Base-by-base conservation (phyloP, 2,113 vertebrate genomes). In the Epinephelus cyanopodus region DNA sequence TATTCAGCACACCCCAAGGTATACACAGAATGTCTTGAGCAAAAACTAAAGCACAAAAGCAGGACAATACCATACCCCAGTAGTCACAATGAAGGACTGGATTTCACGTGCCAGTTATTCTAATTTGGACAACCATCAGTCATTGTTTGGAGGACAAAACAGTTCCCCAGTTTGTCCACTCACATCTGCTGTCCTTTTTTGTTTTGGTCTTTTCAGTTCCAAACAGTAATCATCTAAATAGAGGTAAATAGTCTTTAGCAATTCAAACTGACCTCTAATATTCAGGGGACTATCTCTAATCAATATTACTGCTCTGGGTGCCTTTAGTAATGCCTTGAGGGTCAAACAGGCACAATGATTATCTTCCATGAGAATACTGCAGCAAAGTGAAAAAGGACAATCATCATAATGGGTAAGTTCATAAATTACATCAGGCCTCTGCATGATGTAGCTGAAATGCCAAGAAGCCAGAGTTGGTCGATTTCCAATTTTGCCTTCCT, bases 1-100 rank as follows among this genome's bases (percentile, higher is more conserved):
- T 94, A 95, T 95, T 93, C 81, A 95, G 50, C 27, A 74, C 71
- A 89, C 92, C 87, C 90, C 74, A 88, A 92, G 92, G 92, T 92
- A 89, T 64, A 89, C 78, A 81, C 79, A 87, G 73, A 92, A 85
- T 54, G 70, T 83, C 66, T 89, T 81, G 45, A 90, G 87, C 61
- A 75, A 86, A 37, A 85, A 81, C 68, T 77, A 81, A 89, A 87
- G 84, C 64, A 83, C 63, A 62, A 78, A 92, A 91, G 81, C 88
- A 88, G 90, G 89, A 93, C 90, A 92, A 89, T 86, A 74, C 6
- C 62, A 79, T 90, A 88, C 76, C 75, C 86, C 65, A 60, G 87
- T 62, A 81, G 52, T 61, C 19, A 15, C n/a, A 50, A 66, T 29
- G 17, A 86, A 72, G 77, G 66, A 81, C 73, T 79, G 37, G 69